Percentiles rank a stretch among this genome's conserved stretches.
Evolutionary conservation across 2,888 invertebrate genomes (phyloP).

Genomic region (Ctena decussata): DNA sequence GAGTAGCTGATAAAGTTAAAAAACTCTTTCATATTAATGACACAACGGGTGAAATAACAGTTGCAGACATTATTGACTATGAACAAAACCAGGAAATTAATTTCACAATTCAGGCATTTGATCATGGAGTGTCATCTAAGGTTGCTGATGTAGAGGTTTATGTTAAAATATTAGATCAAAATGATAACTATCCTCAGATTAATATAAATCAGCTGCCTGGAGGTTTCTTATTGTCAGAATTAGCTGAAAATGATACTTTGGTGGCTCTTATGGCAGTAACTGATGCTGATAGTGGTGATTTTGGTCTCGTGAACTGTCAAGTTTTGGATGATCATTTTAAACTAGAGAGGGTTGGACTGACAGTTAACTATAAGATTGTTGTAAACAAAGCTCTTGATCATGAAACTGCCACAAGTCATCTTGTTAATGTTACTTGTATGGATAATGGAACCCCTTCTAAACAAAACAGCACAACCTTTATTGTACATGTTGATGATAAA

Average conservation of each 20-base stretch:
- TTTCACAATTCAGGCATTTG: slow-evolving; percentile 89
- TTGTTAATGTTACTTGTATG: slow-evolving; percentile 77
- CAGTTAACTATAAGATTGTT: slow-evolving; percentile 74
- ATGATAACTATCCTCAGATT: slow-evolving; percentile 95
- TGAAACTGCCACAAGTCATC: slow-evolving; percentile 74
- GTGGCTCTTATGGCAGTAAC: slow-evolving; percentile 96
- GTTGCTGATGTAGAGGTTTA: slow-evolving; percentile 88
- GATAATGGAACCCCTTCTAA: slow-evolving; percentile 79
- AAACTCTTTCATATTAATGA: slow-evolving; percentile 90
- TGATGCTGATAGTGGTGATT: slow-evolving; percentile 77
- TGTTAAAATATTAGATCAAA: slow-evolving; percentile 90
- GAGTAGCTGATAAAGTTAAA: slow-evolving; percentile 59
- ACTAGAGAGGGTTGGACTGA: slow-evolving; percentile 69
- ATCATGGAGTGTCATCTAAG: slow-evolving; percentile 70
- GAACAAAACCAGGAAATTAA: slow-evolving; percentile 93
- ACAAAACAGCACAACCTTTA: slow-evolving; percentile 70
- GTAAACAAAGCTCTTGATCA: slow-evolving; percentile 75
- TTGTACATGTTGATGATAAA: slow-evolving; percentile 78
- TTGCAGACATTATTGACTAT: slow-evolving; percentile 93
- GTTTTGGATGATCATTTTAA: slow-evolving; percentile 73
- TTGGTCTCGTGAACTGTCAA: slow-evolving; percentile 77
- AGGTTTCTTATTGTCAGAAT: slow-evolving; percentile 87
- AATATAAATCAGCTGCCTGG: slow-evolving; percentile 95
- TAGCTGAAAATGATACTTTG: slow-evolving; percentile 95
- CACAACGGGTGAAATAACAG: slow-evolving; percentile 94